phyloP scores from a whole-genome alignment of 2,888 invertebrate genomes.

The Meloe dianella region DNA sequence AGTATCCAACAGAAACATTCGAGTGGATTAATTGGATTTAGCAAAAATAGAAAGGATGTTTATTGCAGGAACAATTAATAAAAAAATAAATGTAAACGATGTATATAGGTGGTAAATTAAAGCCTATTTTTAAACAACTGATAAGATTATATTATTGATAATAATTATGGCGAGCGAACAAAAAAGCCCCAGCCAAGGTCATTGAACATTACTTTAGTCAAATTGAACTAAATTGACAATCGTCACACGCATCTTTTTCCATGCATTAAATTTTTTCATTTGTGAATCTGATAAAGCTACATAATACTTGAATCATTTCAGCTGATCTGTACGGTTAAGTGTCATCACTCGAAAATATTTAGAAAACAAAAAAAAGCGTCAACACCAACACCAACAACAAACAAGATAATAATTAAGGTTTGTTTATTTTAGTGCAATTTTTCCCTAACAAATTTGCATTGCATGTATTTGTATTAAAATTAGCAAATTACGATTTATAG shows the following conservation, averaged over 20 bases:
- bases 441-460: not conserved
- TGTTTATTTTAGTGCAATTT: not conserved
- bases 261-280: not conserved
- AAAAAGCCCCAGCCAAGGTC: constrained; percentile 50
- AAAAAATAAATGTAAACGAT: constrained; percentile 32
- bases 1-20: too few species aligned
- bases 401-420: not conserved
- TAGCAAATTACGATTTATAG: not conserved
- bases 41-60: too few species aligned
- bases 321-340: not conserved
- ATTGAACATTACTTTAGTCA: constrained; percentile 43
- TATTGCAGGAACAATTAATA: too few species aligned
- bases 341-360: not conserved
- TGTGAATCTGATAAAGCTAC: not conserved
- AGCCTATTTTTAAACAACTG: constrained; percentile 49
- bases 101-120: constrained; percentile 22
- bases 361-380: too few species aligned
- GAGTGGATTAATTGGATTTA: too few species aligned
- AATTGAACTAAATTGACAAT: constrained; percentile 40
- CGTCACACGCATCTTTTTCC: not conserved
- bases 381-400: too few species aligned
- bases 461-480: not conserved
- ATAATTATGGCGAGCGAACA: constrained; percentile 43
- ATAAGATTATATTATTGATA: constrained; percentile 53
- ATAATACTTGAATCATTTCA: too few species aligned